Evolutionary conservation across 2,113 vertebrate genomes (phyloP).

Genomic region (Lophotis ruficrista): DNA sequence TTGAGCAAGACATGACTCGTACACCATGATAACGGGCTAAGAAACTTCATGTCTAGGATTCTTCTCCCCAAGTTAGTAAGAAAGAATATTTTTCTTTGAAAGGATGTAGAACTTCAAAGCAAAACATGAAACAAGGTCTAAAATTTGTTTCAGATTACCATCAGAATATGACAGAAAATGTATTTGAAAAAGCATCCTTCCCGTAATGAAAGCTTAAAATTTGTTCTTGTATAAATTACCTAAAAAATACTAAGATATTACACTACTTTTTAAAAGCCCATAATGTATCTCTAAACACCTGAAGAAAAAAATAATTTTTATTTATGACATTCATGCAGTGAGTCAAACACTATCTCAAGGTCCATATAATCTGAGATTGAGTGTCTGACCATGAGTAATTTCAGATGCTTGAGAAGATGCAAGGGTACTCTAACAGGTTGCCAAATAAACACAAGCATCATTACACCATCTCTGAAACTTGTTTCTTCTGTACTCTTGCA

Average conservation of each 20-base stretch:
- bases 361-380: neutral
- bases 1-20: conserved; percentile 1
- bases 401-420: neutral
- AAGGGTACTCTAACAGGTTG: neutral
- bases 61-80: neutral
- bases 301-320: neutral
- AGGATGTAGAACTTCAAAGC: neutral
- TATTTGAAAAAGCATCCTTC: neutral
- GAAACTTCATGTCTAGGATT: neutral
- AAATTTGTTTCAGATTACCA: neutral
- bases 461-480: neutral
- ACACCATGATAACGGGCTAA: neutral
- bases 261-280: neutral
- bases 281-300: neutral
- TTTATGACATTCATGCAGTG: neutral
- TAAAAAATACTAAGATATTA: neutral
- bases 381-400: neutral
- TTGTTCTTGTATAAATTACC: neutral
- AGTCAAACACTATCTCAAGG: neutral
- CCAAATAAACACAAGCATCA: neutral
- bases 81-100: neutral
- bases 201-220: neutral
- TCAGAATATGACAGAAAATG: neutral
- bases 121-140: neutral
- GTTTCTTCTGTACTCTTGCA: neutral